phyloP scores from a whole-genome alignment of 2,113 vertebrate genomes.

The Salvelinus fontinalis region DNA sequence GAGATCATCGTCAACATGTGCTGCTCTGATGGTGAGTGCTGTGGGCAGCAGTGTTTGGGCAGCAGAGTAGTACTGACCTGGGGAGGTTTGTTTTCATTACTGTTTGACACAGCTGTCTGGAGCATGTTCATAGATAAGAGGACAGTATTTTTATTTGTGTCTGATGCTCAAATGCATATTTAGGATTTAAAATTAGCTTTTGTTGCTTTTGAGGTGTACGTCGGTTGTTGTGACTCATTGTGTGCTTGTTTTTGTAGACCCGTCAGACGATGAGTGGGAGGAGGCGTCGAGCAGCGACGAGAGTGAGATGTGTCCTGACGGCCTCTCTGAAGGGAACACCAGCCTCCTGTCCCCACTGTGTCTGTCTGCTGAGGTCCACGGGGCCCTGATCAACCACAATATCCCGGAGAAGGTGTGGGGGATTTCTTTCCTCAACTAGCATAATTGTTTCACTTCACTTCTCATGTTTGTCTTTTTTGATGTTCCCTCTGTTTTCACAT shows the following conservation, averaged over 20 bases:
- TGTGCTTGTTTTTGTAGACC: slow-evolving; percentile 68
- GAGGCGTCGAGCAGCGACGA: slow-evolving; percentile 94
- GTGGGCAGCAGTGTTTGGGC: slow-evolving; percentile 12
- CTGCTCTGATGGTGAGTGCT: slow-evolving; percentile 86
- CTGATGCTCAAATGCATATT: not conserved
- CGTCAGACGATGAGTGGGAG: slow-evolving; percentile 94
- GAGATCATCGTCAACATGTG: slow-evolving; percentile 98
- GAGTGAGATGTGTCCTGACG: slow-evolving; percentile 84
- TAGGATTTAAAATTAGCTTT: not conserved
- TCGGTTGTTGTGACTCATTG: not conserved
- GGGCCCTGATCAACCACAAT: slow-evolving; percentile 81
- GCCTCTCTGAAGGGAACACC: slow-evolving; percentile 70
- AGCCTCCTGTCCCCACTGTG: slow-evolving; percentile 88
- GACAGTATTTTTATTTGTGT: not conserved
- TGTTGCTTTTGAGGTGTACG: not conserved
- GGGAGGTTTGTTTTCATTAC: slow-evolving; percentile 29
- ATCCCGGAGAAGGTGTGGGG: slow-evolving; percentile 87
- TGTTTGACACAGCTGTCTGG: slow-evolving; percentile 39
- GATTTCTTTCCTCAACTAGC: too few relatives aligned
- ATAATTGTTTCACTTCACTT: too few relatives aligned
- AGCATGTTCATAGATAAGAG: slow-evolving; percentile 20
- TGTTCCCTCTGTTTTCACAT: too few relatives aligned
- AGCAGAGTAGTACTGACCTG: slow-evolving; percentile 44
- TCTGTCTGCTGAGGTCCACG: slow-evolving; percentile 88
- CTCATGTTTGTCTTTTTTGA: too few relatives aligned